Base-by-base conservation (phyloP, 2,797 vertebrate genomes). In the Gambelia wislizenii region DNA sequence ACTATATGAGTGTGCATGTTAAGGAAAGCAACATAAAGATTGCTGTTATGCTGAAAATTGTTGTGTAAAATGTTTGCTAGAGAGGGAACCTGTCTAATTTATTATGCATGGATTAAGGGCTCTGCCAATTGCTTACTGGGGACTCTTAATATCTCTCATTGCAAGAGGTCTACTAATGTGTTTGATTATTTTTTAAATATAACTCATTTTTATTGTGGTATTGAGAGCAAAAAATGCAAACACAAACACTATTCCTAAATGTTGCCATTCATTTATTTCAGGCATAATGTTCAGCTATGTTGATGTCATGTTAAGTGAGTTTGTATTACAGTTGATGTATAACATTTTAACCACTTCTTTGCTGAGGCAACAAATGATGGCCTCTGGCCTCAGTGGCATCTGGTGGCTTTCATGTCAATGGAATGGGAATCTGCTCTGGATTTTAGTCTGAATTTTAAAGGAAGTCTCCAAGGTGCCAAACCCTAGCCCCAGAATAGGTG, bases 1-100 rank as follows among this genome's bases (percentile, higher is more conserved):
- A 87, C 27, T 5, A 6, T 13, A 0, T 59, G 12, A 64, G 10
- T 59, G 10, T 1, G 0, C 30, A 2, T 85, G 67, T 86, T 64
- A 87, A 90, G 85, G 64, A 80, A 7, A 90, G 85, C 84, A 79
- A 67, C 89, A 89, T 12, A 18, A 89, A 47, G 84, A 39, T 42
- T 13, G 12, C 56, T 93, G 87, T 92, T 87, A 89, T 80, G n/a
- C 83, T 87, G 79, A 75, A 90, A 92, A 92, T 56, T 87, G 25
- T 91, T 84, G 47, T 83, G 54, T 84, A 82, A 91, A 91, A 80
- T 78, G 13, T 67, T 94, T 92, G 74, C 88, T 90, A 22, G 27
- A 20, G 72, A 80, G 84, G 59, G 8, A 81, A 87, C 0, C 30
- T 64, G 9, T 84, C 86, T 87, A 85, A 18, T 90, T 89, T 25